A percentile compares a stretch with the other conserved stretches of the same genome.
These are phyloP conservation scores for Halocynthia roretzi DNA, from an alignment of 23 tunicate species.

Conservation along the genomic window DNA sequence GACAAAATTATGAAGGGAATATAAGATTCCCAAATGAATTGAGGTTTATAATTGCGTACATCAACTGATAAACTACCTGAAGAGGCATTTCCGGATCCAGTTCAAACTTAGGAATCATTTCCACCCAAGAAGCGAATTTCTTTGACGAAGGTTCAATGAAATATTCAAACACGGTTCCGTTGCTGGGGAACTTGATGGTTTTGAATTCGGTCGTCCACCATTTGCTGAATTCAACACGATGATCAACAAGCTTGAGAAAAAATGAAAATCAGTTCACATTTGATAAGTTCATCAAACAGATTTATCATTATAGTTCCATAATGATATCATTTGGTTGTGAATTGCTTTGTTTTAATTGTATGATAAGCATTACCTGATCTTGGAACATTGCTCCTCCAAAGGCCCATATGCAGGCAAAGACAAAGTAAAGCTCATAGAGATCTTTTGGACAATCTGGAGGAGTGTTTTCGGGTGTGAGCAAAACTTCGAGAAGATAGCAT, in stretches of 20 bases:
- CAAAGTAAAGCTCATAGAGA: conserved; percentile 95
- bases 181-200: conserved; percentile 93
- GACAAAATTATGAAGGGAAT: too few species aligned
- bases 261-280: neutral
- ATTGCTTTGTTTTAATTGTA: neutral
- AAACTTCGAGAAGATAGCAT: conserved; percentile 85
- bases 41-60: too few species aligned
- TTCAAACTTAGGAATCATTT: conserved; percentile 81
- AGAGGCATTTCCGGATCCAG: conserved; percentile 93
- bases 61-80: conserved; percentile 35
- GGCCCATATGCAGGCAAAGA: conserved; percentile 96
- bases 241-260: conserved; percentile 70
- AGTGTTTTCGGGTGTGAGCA: conserved; percentile 96
- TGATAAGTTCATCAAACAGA: neutral
- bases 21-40: too few species aligned
- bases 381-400: conserved; percentile 97
- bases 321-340: neutral
- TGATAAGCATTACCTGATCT: conserved; percentile 68
- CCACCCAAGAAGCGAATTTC: conserved; percentile 81
- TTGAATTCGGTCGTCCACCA: conserved; percentile 99
- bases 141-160: conserved; percentile 64
- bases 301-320: neutral
- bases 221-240: conserved; percentile 97
- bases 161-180: conserved; percentile 92
- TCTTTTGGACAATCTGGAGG: conserved; percentile 97